Evolutionary conservation across 2,888 invertebrate species (phyloP), one percentile per base, ranked within the genome.

Genomic region (Hypena proboscidalis): DNA sequence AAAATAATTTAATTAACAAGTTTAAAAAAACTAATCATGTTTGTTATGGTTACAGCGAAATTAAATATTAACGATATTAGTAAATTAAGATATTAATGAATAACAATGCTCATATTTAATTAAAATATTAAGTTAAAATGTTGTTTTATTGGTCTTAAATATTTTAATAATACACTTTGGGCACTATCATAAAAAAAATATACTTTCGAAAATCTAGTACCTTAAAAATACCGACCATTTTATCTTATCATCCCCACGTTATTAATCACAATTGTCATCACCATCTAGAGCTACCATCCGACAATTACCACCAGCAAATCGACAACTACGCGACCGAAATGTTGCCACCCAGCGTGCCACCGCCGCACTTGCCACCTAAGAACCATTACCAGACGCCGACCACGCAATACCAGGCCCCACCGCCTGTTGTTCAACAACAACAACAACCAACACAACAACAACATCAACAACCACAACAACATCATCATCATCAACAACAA

Each of bases 221-320:
- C n/a, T n/a, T n/a, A n/a, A n/a, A n/a, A n/a, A n/a, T n/a, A n/a
- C n/a, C n/a, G n/a, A n/a, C n/a, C n/a, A n/a, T n/a, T n/a, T n/a
- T n/a, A n/a, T n/a, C n/a, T n/a, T n/a, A n/a, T n/a, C 55, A 60
- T 40, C 52, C 59, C 62, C 49, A 59, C 71, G 58, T 72, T 59
- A 70, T 75, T 77, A 80, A 75, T 76, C 49, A 38, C 74, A 59
- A 74, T 43, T 67, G 62, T 69, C 58, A 40, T 56, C 58, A 47
- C 70, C 19, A 3, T 32, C 34, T 38, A 90, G 90, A 89, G 45
- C 68, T 85, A 31, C 72, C 85, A 39, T 72, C 81, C 63, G 88
- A 89, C 66, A 89, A 88, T 68, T 91, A 90, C 53, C 87, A 90
- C 29, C 90, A 90, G 45, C 91, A 91, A 80, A 82, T 91, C 51